Percentiles rank a stretch among this genome's conserved stretches.
Evolutionary conservation across 2,888 invertebrate species (phyloP).

Genomic region (Lasioglossum figueresi): DNA sequence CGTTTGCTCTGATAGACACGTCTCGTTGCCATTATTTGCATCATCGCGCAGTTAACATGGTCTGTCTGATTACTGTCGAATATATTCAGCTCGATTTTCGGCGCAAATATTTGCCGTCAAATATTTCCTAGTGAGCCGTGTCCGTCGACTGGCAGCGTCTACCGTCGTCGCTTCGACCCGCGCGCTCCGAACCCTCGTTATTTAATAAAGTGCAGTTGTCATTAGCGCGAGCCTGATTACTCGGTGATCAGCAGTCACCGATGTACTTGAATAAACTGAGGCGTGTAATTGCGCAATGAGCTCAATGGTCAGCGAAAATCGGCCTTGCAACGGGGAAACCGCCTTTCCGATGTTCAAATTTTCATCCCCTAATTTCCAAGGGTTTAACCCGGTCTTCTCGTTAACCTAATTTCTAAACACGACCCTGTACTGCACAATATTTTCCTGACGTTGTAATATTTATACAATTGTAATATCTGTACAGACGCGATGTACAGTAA

Average conservation of each 20-base stretch:
- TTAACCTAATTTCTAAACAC: not conserved
- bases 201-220: conserved; percentile 53
- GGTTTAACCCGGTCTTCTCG: not conserved
- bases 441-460: not conserved
- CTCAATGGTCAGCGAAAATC: conserved; percentile 17
- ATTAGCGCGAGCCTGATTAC: conserved; percentile 53
- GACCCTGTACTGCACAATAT: not conserved
- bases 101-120: conserved; percentile 53
- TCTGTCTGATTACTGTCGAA: conserved; percentile 39
- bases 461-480: not conserved
- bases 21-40: conserved; percentile 32
- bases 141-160: conserved; percentile 28
- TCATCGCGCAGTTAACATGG: conserved; percentile 46
- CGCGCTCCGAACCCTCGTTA: conserved; percentile 23
- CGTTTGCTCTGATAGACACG: conserved; percentile 24
- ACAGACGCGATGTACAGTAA: too few relatives aligned
- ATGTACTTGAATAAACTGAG: conserved; percentile 33
- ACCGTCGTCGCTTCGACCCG: not conserved
- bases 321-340: not conserved
- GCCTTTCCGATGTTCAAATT: not conserved
- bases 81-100: conserved; percentile 49
- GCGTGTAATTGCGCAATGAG: conserved; percentile 30
- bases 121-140: conserved; percentile 44
- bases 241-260: conserved; percentile 47
- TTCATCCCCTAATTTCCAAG: not conserved